Conservation (phyloP, 1,140 invertebrate species). For the Zaprionus vittiger region DNA sequence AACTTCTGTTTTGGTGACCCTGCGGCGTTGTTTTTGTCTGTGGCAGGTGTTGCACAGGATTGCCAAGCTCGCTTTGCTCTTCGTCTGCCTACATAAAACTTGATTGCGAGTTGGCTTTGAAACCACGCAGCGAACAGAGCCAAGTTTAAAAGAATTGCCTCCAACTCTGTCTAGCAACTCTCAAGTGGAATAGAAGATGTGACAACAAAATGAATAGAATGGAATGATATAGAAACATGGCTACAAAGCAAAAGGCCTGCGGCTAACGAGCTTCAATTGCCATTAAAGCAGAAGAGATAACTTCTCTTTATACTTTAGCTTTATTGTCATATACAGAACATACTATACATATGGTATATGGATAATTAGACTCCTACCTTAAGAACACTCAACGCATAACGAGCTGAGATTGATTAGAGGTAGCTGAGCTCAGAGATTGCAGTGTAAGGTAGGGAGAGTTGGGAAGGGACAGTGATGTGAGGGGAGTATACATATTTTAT, state of each 20-base stretch:
- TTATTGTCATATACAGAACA: no score
- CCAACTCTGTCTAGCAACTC: no score
- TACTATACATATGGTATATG: not conserved
- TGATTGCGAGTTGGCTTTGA: conserved; percentile 12
- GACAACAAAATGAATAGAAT: conserved; percentile 4
- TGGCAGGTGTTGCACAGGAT: conserved; percentile 19
- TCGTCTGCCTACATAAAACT: conserved; percentile 14
- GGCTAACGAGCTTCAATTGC: not conserved
- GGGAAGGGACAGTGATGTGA: no score
- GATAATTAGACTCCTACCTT: not conserved
- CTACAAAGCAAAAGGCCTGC: conserved; percentile 20
- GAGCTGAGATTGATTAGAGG: not conserved
- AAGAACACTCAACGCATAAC: not conserved
- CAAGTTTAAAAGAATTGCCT: not conserved
- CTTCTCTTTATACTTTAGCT: not conserved
- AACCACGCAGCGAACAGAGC: not conserved
- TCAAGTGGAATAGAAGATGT: not conserved
- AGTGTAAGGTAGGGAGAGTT: not conserved
- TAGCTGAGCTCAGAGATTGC: not conserved
- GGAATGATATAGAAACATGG: not conserved
- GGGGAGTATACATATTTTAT: no score
- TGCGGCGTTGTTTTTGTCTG: conserved; percentile 24
- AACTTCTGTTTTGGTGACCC: conserved; percentile 34
- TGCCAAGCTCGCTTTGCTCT: not conserved
- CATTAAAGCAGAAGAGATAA: not conserved